Evolutionary conservation across 92 coral and sea anemone genomes (phyloP).

Genomic region (Phenganax marumi): DNA sequence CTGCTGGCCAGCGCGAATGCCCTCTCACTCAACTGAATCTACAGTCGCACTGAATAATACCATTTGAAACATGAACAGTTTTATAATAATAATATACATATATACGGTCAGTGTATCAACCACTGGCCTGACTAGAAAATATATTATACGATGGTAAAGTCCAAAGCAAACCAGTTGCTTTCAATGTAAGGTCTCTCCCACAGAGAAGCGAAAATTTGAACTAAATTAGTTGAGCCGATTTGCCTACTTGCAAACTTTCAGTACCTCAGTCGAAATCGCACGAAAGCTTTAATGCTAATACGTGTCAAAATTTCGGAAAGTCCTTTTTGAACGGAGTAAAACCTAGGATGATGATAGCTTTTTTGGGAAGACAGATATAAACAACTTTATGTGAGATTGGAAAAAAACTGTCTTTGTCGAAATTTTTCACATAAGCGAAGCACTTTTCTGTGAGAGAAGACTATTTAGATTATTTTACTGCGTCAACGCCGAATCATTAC

Average conservation of each 20-base stretch:
- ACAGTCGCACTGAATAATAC: constrained; percentile 51
- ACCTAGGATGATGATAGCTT: too few species aligned
- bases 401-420: not conserved
- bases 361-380: too few species aligned
- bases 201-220: not conserved
- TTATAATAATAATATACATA: not conserved
- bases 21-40: constrained; percentile 49
- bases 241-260: not conserved
- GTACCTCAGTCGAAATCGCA: too few species aligned
- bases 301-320: too few species aligned
- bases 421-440: not conserved
- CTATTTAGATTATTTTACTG: constrained; percentile 6
- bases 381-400: too few species aligned
- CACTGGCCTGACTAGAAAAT: constrained; percentile 39
- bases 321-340: too few species aligned
- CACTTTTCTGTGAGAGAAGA: not conserved
- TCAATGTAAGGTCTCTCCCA: not conserved
- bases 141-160: not conserved
- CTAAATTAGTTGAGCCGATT: not conserved
- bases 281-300: too few species aligned
- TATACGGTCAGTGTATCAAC: constrained; percentile 38
- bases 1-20: constrained; percentile 45
- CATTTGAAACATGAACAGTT: constrained; percentile 1
- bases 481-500: constrained; percentile 34
- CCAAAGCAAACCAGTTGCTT: constrained; percentile 51